Conservation (phyloP, 2,113 vertebrate genomes). For the Ciconia maguari region DNA sequence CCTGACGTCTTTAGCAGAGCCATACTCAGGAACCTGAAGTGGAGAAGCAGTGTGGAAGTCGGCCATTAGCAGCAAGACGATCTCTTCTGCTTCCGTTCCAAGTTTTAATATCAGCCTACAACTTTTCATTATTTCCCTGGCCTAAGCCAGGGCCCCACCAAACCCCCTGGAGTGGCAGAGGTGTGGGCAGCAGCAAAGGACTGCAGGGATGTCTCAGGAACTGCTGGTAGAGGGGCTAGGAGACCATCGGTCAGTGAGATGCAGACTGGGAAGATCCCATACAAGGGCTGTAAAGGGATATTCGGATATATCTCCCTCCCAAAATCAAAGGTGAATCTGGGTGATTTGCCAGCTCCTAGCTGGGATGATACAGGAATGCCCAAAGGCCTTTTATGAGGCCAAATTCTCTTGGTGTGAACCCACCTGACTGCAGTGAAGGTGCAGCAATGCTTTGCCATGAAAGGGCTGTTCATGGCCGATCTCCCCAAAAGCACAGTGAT, state of each 20-base stretch:
- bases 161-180: not conserved
- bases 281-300: not conserved
- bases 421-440: not conserved
- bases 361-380: not conserved
- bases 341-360: not conserved
- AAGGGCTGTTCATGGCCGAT: not conserved
- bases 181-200: not conserved
- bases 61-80: fast-evolving
- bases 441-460: not conserved
- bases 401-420: not conserved
- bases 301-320: not conserved
- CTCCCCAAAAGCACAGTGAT: not conserved
- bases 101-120: not conserved
- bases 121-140: not conserved
- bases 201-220: not conserved
- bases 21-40: not conserved
- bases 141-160: no score
- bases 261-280: not conserved
- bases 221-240: not conserved
- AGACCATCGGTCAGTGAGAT: not conserved
- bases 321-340: not conserved
- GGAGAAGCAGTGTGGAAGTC: not conserved
- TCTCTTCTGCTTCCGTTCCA: not conserved
- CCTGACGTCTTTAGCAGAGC: not conserved
- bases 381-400: not conserved